Evolutionary conservation across 2,888 invertebrate genomes (phyloP), one percentile per base, ranked within the genome.

Genomic region (Branchipolynoe longqiensis): DNA sequence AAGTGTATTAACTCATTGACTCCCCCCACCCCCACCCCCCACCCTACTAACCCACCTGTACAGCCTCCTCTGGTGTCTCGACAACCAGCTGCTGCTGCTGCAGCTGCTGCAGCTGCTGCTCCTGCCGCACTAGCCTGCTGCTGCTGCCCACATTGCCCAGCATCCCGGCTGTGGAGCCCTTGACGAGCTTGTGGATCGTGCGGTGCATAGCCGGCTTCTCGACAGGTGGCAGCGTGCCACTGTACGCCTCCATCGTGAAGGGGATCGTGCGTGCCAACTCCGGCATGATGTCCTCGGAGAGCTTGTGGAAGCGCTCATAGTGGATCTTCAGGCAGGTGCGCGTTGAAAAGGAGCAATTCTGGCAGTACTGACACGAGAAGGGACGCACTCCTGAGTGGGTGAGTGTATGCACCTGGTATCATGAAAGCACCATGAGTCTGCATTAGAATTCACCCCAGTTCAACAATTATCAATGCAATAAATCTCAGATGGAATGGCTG

Each of bases 321-420:
- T 96, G 96, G 93, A 96, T 96, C 92, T 96, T 96, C 85, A 96
- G 94, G 94, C 96, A 96, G 93, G 96, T 96, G 93, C 96, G 96
- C 78, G 96, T 96, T 59, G 96, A 96, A 91, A 96, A 96, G 28
- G 96, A 96, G 91, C 95, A 95, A 91, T 96, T 96, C 87, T 94
- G 95, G 86, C 93, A 94, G 91, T 96, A 95, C 87, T 94, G 95
- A 90, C 96, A 96, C 90, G 95, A 96, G 93, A 96, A 96, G 28
- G 96, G 96, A 91, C 96, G 95, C 48, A 96, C 96, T 73, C 96
- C 96, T 85, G 96, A 96, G 91, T 96, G 96, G 0, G 96, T 96
- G 54, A 96, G 93, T 96, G 96, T 96, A 89, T 96, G 96, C 90
- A 96, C 78, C 78, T 78, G 78, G 36, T 31, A 69, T 12, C n/a